Evolutionary conservation across 2,797 vertebrate genomes (phyloP), one percentile per base, ranked within the genome.

Genomic region (Fistularia tabacaria): DNA sequence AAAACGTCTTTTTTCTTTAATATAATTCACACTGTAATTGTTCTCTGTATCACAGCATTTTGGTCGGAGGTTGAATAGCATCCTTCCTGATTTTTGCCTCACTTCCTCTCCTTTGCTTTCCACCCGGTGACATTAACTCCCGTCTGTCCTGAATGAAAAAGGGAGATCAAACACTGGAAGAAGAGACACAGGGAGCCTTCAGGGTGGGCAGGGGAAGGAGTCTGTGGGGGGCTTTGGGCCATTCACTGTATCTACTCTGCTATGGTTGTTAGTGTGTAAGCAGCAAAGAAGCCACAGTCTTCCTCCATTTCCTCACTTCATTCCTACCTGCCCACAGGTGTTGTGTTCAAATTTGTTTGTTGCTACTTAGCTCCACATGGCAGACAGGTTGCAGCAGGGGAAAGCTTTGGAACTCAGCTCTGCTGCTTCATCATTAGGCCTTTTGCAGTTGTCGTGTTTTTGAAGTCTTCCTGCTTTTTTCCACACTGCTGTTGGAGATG

Each of bases 271-370:
- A 83, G 81, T 10, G 40, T 54, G 45, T 52, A 50, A 68, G 66
- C 63, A 8, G 63, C 61, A 46, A 44, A 10, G 0, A 62, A 64
- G 61, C 51, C 4, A n/a, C 56, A 54, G 48, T 62, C 44, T 49
- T 41, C 47, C 53, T 52, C 42, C 13, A 0, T 38, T 50, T 14
- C 52, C 38, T 54, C 53, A 12, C 53, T 55, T 50, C 51, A 57
- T 49, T 54, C 62, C 66, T 56, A 11, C 76, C 71, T 59, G 39
- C 83, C 83, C 82, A 83, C 82, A 85, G 84, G 82, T 87, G 81
- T 66, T 73, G 74, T 69, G 73, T 80, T 86, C 74, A 82, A 72
- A 72, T 69, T 50, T 65, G 64, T 70, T 76, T 72, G 73, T 68
- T 67, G 65, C 57, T 66, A 10, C 72, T 76, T 42, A 59, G 68